Percentiles rank a stretch among this genome's conserved stretches.
Evolutionary conservation across 2,888 invertebrate genomes (phyloP).

Genomic region (Pseudococcus longispinus): DNA sequence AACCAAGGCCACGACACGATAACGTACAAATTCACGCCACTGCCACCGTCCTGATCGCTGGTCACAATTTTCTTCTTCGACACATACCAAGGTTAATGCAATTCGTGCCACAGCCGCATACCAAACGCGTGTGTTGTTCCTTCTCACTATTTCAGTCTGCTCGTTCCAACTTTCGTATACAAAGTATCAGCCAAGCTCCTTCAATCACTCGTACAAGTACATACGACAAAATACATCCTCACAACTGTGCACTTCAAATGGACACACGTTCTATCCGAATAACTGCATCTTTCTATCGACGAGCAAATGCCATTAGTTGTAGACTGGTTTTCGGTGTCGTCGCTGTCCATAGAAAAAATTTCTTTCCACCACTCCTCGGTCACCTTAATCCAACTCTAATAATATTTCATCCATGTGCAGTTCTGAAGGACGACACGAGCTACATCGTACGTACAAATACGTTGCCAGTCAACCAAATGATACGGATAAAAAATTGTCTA

Average conservation of each 20-base stretch:
- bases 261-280: neutral
- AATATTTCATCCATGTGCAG: neutral
- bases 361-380: neutral
- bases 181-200: too few relatives aligned
- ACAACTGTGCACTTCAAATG: too few relatives aligned
- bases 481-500: neutral
- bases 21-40: neutral
- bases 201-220: too few relatives aligned
- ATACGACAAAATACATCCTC: neutral
- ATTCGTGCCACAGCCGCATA: neutral
- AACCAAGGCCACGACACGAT: neutral
- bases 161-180: too few relatives aligned
- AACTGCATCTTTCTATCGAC: neutral
- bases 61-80: neutral
- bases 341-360: neutral
- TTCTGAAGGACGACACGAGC: neutral
- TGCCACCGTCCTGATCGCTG: neutral
- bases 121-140: neutral
- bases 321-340: neutral
- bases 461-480: too few relatives aligned
- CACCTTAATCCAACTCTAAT: neutral
- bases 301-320: neutral
- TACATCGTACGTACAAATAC: neutral
- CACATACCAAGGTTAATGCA: neutral
- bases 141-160: neutral